phyloP scores from a whole-genome alignment of 2,113 vertebrate genomes.

The Saccopteryx bilineata region DNA sequence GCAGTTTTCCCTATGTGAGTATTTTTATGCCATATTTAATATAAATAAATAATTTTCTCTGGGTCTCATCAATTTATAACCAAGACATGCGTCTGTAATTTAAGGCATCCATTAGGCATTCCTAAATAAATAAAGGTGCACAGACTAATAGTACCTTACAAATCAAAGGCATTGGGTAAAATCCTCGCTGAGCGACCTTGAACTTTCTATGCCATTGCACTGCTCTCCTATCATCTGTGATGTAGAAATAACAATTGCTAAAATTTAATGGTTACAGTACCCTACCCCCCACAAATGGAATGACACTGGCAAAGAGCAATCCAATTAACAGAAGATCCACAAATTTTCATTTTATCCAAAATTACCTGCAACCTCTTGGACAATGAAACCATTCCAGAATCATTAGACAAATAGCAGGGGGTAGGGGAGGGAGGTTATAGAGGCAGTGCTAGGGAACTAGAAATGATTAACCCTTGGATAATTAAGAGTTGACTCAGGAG shows the following conservation, averaged over 20 bases:
- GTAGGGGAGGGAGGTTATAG: not conserved
- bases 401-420: not conserved
- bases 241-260: conserved; percentile 29
- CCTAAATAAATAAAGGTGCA: not conserved
- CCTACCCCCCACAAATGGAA: not conserved
- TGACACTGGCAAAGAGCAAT: conserved; percentile 37
- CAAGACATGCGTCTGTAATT: not conserved
- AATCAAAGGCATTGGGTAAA: not conserved
- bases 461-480: not conserved
- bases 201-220: not conserved
- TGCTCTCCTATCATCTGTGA: not conserved
- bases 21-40: not conserved
- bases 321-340: conserved; percentile 41
- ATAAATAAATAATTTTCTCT: not conserved
- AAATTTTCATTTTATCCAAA: conserved; percentile 37
- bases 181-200: not conserved
- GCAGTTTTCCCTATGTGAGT: not conserved
- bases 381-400: not conserved
- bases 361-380: not conserved
- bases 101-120: not conserved
- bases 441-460: not conserved
- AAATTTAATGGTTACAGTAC: not conserved
- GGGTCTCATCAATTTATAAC: not conserved
- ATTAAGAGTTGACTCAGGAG: not conserved
- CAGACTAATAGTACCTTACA: not conserved